These are phyloP conservation scores for Chrysopa pallens DNA, from an alignment of 1,140 invertebrate genomes.

Conservation along the genomic window DNA sequence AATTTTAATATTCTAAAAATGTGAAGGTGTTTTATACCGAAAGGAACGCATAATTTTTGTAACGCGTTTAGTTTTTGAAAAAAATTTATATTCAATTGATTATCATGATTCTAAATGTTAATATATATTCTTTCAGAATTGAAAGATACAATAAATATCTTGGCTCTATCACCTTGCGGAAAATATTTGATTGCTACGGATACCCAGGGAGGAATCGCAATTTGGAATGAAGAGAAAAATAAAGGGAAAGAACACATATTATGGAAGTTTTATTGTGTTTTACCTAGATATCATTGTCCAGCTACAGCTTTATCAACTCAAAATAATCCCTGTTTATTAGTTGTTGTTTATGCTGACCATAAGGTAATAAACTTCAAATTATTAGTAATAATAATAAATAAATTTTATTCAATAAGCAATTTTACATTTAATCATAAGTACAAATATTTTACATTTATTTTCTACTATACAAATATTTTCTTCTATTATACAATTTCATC, in stretches of 20 bases:
- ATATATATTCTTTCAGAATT: constrained; percentile 22
- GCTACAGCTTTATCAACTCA: constrained; percentile 47
- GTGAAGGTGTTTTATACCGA: no score
- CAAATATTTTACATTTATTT: constrained; percentile 1
- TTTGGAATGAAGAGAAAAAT: constrained; percentile 30
- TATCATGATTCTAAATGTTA: no score
- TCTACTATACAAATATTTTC: no score
- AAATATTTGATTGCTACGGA: constrained; percentile 44
- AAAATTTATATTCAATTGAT: no score
- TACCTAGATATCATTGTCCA: constrained; percentile 44
- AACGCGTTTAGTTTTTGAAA: no score
- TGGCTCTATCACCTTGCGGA: constrained; percentile 31
- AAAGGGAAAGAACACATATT: constrained; percentile 9
- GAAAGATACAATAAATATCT: constrained; percentile 27
- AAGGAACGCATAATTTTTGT: no score
- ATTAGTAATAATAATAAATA: background rate
- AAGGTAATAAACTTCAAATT: constrained; percentile 27
- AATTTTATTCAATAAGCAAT: background rate
- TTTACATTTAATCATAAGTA: background rate
- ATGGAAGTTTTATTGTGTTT: constrained; percentile 27
- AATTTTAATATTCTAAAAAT: no score
- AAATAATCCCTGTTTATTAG: constrained; percentile 27
- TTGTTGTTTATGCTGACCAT: constrained; percentile 52
- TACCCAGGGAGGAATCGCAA: constrained; percentile 31
- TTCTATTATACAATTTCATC: no score